Evolutionary conservation across 2,888 invertebrate genomes (phyloP).

Genomic region (Hoplodrina ambigua): DNA sequence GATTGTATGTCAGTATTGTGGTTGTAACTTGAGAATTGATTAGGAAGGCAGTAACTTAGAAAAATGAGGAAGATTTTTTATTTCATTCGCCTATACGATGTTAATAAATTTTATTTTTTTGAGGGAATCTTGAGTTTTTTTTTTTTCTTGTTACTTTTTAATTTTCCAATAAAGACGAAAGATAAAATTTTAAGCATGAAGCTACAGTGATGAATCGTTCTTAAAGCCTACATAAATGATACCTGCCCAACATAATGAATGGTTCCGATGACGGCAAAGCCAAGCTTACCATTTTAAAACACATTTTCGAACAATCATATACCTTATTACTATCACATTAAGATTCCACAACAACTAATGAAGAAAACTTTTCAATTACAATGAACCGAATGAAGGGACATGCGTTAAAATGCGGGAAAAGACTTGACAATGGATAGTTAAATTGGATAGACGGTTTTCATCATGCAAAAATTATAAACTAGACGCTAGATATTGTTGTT

Average conservation of each 20-base stretch:
- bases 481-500: constrained; percentile 62
- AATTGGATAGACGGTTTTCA: constrained; percentile 65
- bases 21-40: neutral
- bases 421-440: constrained; percentile 75
- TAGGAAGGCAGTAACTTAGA: neutral
- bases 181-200: constrained; percentile 67
- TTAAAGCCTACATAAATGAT: constrained; percentile 68
- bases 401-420: constrained; percentile 80
- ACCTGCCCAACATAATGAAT: constrained; percentile 58
- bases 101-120: neutral
- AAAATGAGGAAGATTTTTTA: neutral
- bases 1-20: constrained; percentile 28
- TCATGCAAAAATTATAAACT: constrained; percentile 77
- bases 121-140: neutral
- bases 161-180: constrained; percentile 30
- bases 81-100: neutral
- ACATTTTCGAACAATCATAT: constrained; percentile 46
- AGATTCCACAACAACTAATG: constrained; percentile 74
- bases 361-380: constrained; percentile 66
- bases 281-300: constrained; percentile 63
- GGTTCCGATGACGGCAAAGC: constrained; percentile 67
- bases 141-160: neutral
- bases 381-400: constrained; percentile 78
- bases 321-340: constrained; percentile 68
- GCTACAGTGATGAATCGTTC: constrained; percentile 65